phyloP scores from a whole-genome alignment of 1,140 invertebrate species.

The Epicauta chinensis region DNA sequence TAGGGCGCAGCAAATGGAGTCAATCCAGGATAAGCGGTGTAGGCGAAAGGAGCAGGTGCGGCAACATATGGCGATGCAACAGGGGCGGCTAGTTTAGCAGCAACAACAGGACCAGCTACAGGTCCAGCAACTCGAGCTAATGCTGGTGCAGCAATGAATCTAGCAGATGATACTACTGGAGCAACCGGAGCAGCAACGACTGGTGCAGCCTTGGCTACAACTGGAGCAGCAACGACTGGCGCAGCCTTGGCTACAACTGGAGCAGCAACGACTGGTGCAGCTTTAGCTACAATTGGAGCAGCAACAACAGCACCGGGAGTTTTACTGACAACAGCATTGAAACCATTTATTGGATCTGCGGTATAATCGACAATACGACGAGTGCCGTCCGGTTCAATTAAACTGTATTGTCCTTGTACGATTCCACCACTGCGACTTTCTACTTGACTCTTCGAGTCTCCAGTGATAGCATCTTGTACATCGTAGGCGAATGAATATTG shows the following conservation, averaged over 20 bases:
- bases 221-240: conserved; percentile 27
- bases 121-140: conserved; percentile 25
- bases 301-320: conserved; percentile 38
- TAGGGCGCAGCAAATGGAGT: conserved; percentile 11
- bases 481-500: conserved; percentile 52
- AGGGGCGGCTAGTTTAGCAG: conserved; percentile 26
- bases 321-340: conserved; percentile 31
- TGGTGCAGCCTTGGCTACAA: conserved; percentile 31
- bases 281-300: conserved; percentile 33
- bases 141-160: conserved; percentile 17
- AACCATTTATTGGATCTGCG: conserved; percentile 36
- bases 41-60: conserved; percentile 31
- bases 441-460: conserved; percentile 52
- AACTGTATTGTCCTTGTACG: conserved; percentile 57
- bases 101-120: conserved; percentile 30
- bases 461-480: conserved; percentile 51
- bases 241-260: conserved; percentile 34
- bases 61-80: conserved; percentile 42
- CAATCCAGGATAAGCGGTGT: conserved; percentile 2
- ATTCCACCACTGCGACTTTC: conserved; percentile 54
- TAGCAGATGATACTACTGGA: conserved; percentile 35
- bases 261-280: conserved; percentile 33
- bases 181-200: conserved; percentile 24
- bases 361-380: conserved; percentile 43
- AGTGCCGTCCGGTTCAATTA: conserved; percentile 54